Percentiles rank a stretch among this genome's conserved stretches.
Conservation (phyloP, 2,888 invertebrate species). For the Microchrysa polita region DNA sequence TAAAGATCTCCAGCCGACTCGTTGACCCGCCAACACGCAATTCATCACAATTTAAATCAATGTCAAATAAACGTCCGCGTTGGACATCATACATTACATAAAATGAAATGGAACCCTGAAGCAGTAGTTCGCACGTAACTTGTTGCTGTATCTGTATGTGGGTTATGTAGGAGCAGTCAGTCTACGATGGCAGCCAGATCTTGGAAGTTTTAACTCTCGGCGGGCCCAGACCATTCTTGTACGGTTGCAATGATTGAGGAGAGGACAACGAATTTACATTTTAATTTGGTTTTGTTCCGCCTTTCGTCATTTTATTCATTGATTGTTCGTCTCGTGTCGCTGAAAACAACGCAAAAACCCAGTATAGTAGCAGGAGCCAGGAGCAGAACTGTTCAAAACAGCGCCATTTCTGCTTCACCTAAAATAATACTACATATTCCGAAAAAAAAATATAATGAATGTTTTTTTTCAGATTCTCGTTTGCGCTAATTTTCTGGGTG, state of each 20-base stretch:
- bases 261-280: constrained; percentile 48
- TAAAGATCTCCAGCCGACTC: not conserved
- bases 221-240: not conserved
- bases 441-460: constrained; percentile 16
- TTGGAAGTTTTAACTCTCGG: not conserved
- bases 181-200: not conserved
- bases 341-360: too few species aligned
- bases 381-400: not conserved
- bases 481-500: constrained; percentile 22
- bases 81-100: too few species aligned
- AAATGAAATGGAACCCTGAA: not conserved
- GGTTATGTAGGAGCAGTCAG: constrained; percentile 2
- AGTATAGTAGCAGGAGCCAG: not conserved
- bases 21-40: not conserved
- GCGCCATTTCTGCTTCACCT: not conserved
- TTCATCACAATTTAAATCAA: constrained; percentile 18
- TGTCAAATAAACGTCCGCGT: constrained; percentile 23
- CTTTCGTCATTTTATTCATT: constrained; percentile 26
- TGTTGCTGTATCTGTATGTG: too few species aligned
- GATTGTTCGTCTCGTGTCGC: not conserved
- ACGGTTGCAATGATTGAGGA: constrained; percentile 47
- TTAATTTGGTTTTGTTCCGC: constrained; percentile 48
- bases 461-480: constrained; percentile 11
- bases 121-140: not conserved
- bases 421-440: constrained; percentile 7